Evolutionary conservation across 2,888 invertebrate genomes (phyloP), one percentile per base, ranked within the genome.

Genomic region (Ormyrus labotus): DNA sequence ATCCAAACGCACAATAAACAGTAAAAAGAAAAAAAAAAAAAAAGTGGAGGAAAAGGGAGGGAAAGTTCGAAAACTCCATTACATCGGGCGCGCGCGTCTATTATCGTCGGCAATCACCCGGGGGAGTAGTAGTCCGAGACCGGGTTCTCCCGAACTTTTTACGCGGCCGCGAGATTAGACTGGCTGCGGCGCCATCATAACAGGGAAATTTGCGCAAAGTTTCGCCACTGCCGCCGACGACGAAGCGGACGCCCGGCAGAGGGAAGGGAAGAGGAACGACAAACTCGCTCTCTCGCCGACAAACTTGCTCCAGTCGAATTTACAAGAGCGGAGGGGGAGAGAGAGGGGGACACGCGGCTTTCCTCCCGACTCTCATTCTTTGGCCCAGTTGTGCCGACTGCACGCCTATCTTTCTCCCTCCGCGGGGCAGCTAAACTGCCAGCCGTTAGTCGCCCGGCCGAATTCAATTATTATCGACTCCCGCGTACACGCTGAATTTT

Each of bases 391-490:
- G 81, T 60, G 60, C 69, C 53, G 69, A 61, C 58, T 70, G 34
- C 34, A 48, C n/a, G 19, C 45, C 67, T 58, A 63, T 48, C 68
- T 65, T 68, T 19, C 60, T 47, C 53, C 53, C 51, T 19, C 68
- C 34, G 19, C 61, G 6, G n/a, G 2, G 60, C 47, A 19, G 57
- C 60, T 69, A 67, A 71, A 73, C 73, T 70, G 72, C 58, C n/a
- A 82, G 79, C 69, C 75, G 76, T 72, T 82, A 82, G 79, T 82
- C 81, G 70, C 47, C 10, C 50, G 74, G 61, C 19, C 75, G 53
- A 73, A 79, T 82, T 76, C 76, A 77, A 76, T 79, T 76, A 69
- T 10, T 10, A 19, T 19, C 19, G 19, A 19, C 19, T 2, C 19
- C 2, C 19, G 19, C 19, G 19, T 19, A 19, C 2, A 19, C 19